phyloP scores from a whole-genome alignment of 2,888 invertebrate genomes.

The Sarcophaga carnaria region DNA sequence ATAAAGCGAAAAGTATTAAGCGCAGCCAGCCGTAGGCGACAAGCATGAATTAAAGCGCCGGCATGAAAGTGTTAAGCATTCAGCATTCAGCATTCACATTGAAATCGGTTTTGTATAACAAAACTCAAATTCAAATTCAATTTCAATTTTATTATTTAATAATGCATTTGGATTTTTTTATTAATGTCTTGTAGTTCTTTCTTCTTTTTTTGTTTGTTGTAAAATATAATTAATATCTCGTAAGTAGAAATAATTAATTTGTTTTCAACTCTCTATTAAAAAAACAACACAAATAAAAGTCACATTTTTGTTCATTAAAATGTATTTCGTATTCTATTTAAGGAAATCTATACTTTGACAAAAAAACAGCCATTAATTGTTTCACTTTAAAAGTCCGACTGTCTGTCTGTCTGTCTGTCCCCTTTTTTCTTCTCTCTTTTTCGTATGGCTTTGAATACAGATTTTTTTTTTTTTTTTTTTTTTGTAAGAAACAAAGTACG shows the following conservation, averaged over 20 bases:
- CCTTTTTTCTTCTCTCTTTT: background rate
- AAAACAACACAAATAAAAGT: too few relatives aligned
- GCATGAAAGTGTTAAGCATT: too few relatives aligned
- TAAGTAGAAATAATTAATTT: constrained; percentile 57
- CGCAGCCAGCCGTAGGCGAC: too few relatives aligned
- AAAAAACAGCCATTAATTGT: background rate
- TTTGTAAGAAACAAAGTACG: background rate
- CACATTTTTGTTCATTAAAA: background rate
- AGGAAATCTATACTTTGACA: constrained; percentile 17
- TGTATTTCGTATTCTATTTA: constrained; percentile 2
- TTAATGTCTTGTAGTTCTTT: constrained; percentile 10
- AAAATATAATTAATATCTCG: constrained; percentile 29
- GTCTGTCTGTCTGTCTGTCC: too few relatives aligned
- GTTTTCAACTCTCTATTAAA: constrained; percentile 36
- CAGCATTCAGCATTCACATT: too few relatives aligned
- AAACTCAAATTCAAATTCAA: background rate
- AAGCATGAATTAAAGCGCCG: too few relatives aligned
- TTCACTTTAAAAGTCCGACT: too few relatives aligned
- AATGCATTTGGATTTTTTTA: constrained; percentile 19
- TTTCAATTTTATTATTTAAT: background rate
- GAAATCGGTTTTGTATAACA: constrained; percentile 4
- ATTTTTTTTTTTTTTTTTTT: background rate
- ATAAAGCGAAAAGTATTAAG: too few relatives aligned
- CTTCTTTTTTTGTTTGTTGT: background rate
- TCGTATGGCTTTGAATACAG: background rate